phyloP scores from a whole-genome alignment of 2,797 vertebrate species.

The Semotilus atromaculatus region DNA sequence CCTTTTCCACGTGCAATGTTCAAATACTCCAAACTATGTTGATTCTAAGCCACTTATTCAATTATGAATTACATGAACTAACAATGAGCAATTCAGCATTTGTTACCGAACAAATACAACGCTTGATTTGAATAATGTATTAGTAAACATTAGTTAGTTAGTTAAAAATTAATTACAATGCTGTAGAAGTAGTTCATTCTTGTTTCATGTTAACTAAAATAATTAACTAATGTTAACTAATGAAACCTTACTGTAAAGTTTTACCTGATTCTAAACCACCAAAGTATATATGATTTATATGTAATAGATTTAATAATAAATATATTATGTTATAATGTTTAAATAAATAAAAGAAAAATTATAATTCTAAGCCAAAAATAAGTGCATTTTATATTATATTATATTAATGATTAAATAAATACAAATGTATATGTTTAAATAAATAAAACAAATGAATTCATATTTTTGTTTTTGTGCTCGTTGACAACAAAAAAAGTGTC shows the following conservation, averaged over 20 bases:
- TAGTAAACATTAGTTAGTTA: background rate
- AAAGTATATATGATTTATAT: background rate
- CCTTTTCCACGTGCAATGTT: background rate
- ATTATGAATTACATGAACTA: background rate
- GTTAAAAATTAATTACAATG: background rate
- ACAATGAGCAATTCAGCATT: background rate
- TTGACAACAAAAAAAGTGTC: background rate
- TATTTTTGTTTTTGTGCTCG: background rate
- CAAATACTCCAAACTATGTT: too few species aligned
- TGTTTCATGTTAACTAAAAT: background rate
- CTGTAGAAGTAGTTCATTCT: too few species aligned
- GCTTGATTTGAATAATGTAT: background rate
- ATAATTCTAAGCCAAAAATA: background rate
- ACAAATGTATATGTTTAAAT: background rate
- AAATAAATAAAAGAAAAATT: background rate
- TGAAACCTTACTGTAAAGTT: background rate
- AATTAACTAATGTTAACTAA: background rate
- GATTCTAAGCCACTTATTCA: background rate
- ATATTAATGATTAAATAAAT: background rate
- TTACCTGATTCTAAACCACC: background rate
- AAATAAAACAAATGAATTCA: background rate
- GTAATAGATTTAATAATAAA: background rate
- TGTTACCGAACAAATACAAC: background rate
- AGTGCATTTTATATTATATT: background rate
- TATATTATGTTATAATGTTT: background rate